These are phyloP conservation scores for Capromys pilorides DNA, from an alignment of 2,797 vertebrate genomes.

Conservation along the genomic window DNA sequence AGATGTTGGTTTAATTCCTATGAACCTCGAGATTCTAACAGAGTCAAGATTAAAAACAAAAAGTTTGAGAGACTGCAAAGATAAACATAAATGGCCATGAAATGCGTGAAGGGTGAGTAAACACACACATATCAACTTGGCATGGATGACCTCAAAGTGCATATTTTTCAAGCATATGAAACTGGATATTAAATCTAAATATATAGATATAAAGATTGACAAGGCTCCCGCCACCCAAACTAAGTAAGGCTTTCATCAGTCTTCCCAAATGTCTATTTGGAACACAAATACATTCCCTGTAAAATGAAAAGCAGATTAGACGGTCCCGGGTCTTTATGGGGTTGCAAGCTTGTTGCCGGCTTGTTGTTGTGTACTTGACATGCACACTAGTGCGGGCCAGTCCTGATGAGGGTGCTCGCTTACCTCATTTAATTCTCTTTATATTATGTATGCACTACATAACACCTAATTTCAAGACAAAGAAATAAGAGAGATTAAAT, in stretches of 20 bases:
- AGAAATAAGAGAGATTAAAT: conserved; percentile 10
- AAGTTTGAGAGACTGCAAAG: conserved; percentile 43
- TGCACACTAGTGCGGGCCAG: background rate
- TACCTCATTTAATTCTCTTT: conserved; percentile 28
- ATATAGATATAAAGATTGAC: conserved; percentile 7
- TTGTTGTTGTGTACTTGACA: background rate
- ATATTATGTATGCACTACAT: background rate
- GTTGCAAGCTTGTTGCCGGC: background rate
- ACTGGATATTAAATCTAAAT: conserved; percentile 41
- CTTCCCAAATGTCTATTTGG: conserved; percentile 9
- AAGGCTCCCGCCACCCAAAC: background rate
- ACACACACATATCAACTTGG: background rate
- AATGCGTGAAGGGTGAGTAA: background rate
- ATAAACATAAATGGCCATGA: background rate
- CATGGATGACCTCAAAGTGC: conserved; percentile 21
- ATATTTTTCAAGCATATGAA: conserved; percentile 42
- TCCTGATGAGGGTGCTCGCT: background rate
- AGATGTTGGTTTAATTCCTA: conserved; percentile 13
- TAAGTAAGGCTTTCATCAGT: background rate
- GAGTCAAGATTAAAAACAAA: background rate
- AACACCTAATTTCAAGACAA: conserved; percentile 37
- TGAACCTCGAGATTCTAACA: background rate
- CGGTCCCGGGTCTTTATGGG: background rate
- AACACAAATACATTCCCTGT: background rate
- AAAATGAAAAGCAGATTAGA: background rate